These are phyloP conservation scores for Rotaria magnacalcarata DNA, from an alignment of 2,888 invertebrate genomes.

Conservation along the genomic window DNA sequence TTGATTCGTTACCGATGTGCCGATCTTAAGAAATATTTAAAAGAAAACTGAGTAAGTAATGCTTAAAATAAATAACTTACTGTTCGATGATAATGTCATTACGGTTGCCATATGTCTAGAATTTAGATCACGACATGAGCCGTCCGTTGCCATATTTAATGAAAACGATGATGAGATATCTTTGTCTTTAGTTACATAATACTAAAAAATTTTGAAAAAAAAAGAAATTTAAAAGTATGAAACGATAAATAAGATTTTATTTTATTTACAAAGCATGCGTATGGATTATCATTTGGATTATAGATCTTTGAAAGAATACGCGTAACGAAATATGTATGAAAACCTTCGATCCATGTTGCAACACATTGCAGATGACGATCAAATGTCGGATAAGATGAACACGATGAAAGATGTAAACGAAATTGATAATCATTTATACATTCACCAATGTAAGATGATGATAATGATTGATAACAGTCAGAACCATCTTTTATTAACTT, in stretches of 20 bases:
- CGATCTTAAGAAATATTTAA: background rate
- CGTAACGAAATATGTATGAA: constrained; percentile 24
- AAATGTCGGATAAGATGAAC: background rate
- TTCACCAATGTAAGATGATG: background rate
- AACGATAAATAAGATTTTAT: background rate
- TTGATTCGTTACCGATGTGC: background rate
- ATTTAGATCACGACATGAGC: background rate
- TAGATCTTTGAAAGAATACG: background rate
- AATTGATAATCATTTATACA: constrained; percentile 14
- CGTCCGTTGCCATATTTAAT: constrained; percentile 24
- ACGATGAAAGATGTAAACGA: background rate
- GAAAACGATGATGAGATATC: background rate
- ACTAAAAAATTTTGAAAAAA: background rate
- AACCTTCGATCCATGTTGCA: constrained; percentile 17
- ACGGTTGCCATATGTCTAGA: background rate
- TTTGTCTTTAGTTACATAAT: background rate
- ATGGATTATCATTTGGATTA: background rate
- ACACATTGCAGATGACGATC: background rate
- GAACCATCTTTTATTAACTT: background rate
- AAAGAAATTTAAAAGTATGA: background rate
- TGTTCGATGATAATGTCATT: background rate
- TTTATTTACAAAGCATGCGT: constrained; percentile 19
- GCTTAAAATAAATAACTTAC: background rate
- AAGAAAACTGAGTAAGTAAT: background rate
- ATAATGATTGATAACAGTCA: background rate